Base-by-base conservation (phyloP, 2,113 vertebrate species). In the Tenrec ecaudatus region DNA sequence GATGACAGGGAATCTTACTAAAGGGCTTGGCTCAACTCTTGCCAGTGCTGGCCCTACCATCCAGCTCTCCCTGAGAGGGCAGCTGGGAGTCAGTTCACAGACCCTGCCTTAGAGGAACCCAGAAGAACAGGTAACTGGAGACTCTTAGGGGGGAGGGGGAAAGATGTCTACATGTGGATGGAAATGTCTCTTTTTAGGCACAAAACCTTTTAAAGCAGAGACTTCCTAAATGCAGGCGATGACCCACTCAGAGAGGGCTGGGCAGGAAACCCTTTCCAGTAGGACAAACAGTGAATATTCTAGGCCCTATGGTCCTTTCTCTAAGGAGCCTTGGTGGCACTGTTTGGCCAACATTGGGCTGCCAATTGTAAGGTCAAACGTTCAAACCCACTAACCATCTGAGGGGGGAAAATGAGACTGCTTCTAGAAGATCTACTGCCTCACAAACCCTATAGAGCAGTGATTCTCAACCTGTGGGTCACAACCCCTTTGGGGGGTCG, bases 101-200 rank as follows among this genome's bases (percentile, higher is more conserved):
- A 22, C 43, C 94, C 80, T 73, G 58, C 78, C 43, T 86, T 47
- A 81, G 89, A 92, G 86, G 86, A 95, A 92, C 9, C n/a, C 27
- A 94, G 64, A 90, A 84, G 43, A 86, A 36, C 20, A 60, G n/a
- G 66, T 88, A 77, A 62, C 27, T 40, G 53, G 17, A 94, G 60
- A 87, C 88, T 95, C 68, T 92, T 90, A 89, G 86, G 47, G 47
- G 9, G 47, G 12, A 53, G 43, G 10, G 10, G 10, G 11, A 89
- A 84, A 91, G 82, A 4, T 43, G 80, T 38, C 20, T 29, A 40
- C 58, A 23, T 9, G 16, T 31, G 29, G 90, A 43, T 60, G 84
- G 66, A 89, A 94, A 66, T 81, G 68, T 73, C 83, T 81, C 20
- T 64, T 88, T 79, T 86, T 2, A 57, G n/a, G 80, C 40, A 66